Base-by-base conservation (phyloP, 1,140 invertebrate genomes). In the Fopius arisanus region DNA sequence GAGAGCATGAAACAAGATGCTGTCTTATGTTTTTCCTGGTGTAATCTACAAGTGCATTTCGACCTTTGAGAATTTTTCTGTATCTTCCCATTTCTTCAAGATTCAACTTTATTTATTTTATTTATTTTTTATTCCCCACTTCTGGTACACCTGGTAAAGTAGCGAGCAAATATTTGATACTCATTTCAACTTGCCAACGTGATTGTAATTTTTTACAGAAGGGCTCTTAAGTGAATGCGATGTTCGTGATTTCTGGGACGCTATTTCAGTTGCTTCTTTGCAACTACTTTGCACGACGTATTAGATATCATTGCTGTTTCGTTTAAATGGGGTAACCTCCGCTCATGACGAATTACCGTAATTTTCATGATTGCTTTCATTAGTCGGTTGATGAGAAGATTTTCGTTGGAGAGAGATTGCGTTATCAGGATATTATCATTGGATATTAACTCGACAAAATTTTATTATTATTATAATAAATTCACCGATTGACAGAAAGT, bases 201-300 rank as follows among this genome's bases (percentile, higher is more conserved):
- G 54, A 59, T 59, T 59, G 54, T 59, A 59, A 59, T 59, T 59
- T 59, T 59, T n/a, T 51, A 12, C 23, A 59, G 10, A 12, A 59
- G 54, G 54, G 54, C 54, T 26, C 54, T 59, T 59, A 59, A 59
- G 54, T 28, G 54, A 59, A 59, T 26, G 54, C 19, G 54, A 26
- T 59, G 54, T 59, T 59, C 54, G 54, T 59, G 54, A 23, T 59
- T 21, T 26, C 54, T 59, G 23, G 54, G 3, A 4, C 7, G 23
- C 23, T 26, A 59, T 59, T 59, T 59, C 6, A 26, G 14, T 59
- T 59, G 54, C 14, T 59, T 23, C 4, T 59, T 59, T 59, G 23
- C 54, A 59, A 28, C 54, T 23, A 59, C 54, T 59, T 59, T 19
- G 21, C 54, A 23, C 54, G 5, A 28, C 21, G 23, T 59, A 59